phyloP scores from a whole-genome alignment of 2,797 vertebrate genomes.

The Lophura swinhoii region DNA sequence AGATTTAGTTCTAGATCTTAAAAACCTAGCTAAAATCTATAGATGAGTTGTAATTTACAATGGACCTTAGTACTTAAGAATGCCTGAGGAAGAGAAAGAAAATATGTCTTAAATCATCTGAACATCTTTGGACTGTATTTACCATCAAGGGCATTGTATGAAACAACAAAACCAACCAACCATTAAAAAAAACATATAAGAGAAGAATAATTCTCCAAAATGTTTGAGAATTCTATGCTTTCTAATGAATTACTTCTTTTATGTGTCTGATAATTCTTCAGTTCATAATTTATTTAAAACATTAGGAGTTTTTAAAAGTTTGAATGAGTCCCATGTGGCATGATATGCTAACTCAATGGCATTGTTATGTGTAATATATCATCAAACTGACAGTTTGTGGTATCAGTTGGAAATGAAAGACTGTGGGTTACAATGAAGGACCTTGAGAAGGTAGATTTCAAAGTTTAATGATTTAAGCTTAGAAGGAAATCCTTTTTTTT shows the following conservation, averaged over 20 bases:
- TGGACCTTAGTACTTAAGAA: neutral
- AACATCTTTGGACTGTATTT: neutral
- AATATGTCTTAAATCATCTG: neutral
- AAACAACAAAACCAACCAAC: neutral
- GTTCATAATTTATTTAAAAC: constrained; percentile 54
- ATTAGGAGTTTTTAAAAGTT: constrained; percentile 62
- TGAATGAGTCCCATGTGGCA: constrained; percentile 54
- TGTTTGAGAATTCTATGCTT: neutral
- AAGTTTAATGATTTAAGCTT: constrained; percentile 4
- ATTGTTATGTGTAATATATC: constrained; percentile 57
- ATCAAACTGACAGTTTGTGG: constrained; percentile 34
- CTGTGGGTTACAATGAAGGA: constrained; percentile 53
- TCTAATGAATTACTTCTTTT: constrained; percentile 36
- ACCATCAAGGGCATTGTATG: neutral
- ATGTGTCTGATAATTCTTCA: neutral
- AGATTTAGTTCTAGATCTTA: neutral
- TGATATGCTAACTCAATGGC: constrained; percentile 48
- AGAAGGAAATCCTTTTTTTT: neutral
- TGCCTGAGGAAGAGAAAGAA: neutral
- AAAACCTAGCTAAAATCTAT: neutral
- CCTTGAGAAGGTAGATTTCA: constrained; percentile 56
- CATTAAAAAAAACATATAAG: neutral
- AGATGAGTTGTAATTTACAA: neutral
- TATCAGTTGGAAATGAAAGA: constrained; percentile 40
- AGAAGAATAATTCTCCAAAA: constrained; percentile 11